Percentiles rank a stretch among this genome's conserved stretches.
Evolutionary conservation across 2,888 invertebrate genomes (phyloP).

Genomic region (Zygothrica quintamaculata): DNA sequence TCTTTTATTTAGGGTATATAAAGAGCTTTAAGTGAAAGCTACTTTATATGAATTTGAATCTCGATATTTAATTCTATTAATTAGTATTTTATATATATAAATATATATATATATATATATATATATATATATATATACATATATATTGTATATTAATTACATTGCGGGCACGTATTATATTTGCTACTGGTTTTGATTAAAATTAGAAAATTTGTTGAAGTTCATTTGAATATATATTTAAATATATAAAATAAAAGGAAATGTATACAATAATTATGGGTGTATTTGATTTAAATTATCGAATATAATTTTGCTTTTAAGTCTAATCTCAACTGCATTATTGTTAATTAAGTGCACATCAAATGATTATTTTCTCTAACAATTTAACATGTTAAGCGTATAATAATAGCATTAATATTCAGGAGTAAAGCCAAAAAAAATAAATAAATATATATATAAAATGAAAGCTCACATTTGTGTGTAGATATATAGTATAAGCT

Average conservation of each 20-base stretch:
- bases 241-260: no score
- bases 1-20: no score
- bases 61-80: slow-evolving; percentile 30
- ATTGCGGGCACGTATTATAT: slow-evolving; percentile 39
- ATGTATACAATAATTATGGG: no score
- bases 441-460: no score
- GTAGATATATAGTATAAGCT: not conserved
- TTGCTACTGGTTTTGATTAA: slow-evolving; percentile 13
- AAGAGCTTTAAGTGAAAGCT: no score
- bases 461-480: slow-evolving; percentile 9
- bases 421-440: no score
- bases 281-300: slow-evolving; percentile 39
- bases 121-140: slow-evolving; percentile 4
- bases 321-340: slow-evolving; percentile 7
- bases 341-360: slow-evolving; percentile 44
- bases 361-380: slow-evolving; percentile 21
- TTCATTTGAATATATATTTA: no score
- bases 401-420: slow-evolving; percentile 27
- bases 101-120: slow-evolving; percentile 6
- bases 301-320: slow-evolving; percentile 33
- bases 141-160: slow-evolving; percentile 51
- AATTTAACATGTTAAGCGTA: slow-evolving; percentile 4
- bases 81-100: no score
- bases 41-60: slow-evolving; percentile 41
- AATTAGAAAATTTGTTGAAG: no score